Base-by-base conservation (phyloP, 53 echinoderm and acorn worm genomes). In the Astropecten irregularis region DNA sequence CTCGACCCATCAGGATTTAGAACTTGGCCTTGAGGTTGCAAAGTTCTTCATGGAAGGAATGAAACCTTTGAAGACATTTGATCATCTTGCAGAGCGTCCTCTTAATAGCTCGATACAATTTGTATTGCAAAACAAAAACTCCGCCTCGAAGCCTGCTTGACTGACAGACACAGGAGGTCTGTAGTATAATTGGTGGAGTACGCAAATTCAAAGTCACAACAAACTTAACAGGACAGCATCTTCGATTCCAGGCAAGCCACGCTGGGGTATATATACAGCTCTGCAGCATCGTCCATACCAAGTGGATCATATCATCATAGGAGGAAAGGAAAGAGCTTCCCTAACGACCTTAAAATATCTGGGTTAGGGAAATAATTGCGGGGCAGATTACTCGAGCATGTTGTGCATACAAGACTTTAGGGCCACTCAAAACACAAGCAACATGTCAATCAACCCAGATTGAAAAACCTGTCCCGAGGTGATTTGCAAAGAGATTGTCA, bases 391-490 rank as follows among this genome's bases (percentile, higher is more conserved):
- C 61, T 9, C 60, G 62, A 32, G 46, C 79, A 62, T 79, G 79
- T 79, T 61, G 79, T 62, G 60, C 79, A 79, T 56, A 62, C 79
- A 62, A 48, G 61, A 62, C 33, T 56, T 60, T 48, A 19, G 79
- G 39, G 46, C 27, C 20, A 42, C 62, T 79, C 18, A 9, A 46
- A 31, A 47, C 34, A 62, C 79, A 79, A 62, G 46, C 61, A 62
- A 62, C 33, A 40, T 79, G 79, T 79, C 79, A 79, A 62, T 79
- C 63, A 79, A 79, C 79, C 79, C 47, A 79, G 79, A 62, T 79
- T 62, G 40, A 38, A 67, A 67, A 4, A n/a, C n/a, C n/a, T n/a
- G n/a, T n/a, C n/a, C n/a, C n/a, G n/a, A n/a, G n/a, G n/a, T n/a
- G n/a, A n/a, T n/a, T n/a, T n/a, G n/a, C n/a, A n/a, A n/a, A n/a